phyloP scores from a whole-genome alignment of 2,113 vertebrate genomes.

The Cochlearius cochlearius region DNA sequence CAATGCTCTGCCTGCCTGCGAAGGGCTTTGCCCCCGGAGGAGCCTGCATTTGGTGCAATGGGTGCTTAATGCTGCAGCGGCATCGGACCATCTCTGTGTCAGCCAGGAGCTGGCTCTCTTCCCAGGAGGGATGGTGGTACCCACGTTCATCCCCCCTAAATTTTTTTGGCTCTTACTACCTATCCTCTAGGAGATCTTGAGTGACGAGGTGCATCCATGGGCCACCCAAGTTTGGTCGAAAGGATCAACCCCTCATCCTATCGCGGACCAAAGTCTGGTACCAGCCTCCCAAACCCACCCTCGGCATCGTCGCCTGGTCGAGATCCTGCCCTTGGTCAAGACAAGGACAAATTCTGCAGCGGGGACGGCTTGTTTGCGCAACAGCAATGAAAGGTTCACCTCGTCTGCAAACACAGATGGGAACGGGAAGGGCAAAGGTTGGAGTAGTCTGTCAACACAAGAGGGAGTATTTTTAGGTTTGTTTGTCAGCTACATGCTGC shows the following conservation, averaged over 20 bases:
- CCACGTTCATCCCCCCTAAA: not conserved
- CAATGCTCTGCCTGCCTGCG: not conserved
- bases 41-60: not conserved
- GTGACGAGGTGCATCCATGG: not conserved
- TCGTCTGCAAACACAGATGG: not conserved
- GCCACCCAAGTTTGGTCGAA: not conserved
- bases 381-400: not conserved
- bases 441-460: not conserved
- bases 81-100: not conserved
- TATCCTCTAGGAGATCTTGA: not conserved
- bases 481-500: not conserved
- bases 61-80: accelerated
- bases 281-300: not conserved
- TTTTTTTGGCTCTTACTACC: not conserved
- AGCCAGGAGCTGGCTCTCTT: not conserved
- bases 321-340: not conserved
- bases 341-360: not conserved
- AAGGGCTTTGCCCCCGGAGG: not conserved
- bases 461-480: not conserved
- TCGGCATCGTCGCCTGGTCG: not conserved
- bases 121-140: not conserved
- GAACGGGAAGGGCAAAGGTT: not conserved
- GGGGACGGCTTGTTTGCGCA: not conserved
- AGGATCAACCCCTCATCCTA: not conserved
- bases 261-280: accelerated